Conservation (phyloP, 2,113 vertebrate species). For the Isichthys henryi region DNA sequence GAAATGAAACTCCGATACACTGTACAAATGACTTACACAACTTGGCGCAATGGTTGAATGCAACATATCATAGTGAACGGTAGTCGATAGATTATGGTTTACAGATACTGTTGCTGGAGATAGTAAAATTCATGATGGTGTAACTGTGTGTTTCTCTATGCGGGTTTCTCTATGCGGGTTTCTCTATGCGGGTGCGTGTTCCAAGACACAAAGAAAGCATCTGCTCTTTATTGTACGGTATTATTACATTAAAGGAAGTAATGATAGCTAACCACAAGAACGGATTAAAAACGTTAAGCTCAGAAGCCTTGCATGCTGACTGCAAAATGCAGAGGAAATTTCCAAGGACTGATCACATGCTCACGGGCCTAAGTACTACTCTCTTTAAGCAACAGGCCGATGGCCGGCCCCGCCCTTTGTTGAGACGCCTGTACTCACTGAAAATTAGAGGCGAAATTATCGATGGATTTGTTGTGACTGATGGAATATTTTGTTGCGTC, state of each 20-base stretch:
- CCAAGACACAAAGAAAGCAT: background rate
- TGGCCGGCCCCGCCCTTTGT: background rate
- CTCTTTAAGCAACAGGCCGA: background rate
- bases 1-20: background rate
- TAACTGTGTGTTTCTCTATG: background rate
- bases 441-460: background rate
- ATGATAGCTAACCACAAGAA: background rate
- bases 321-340: background rate
- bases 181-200: background rate
- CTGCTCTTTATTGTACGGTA: background rate
- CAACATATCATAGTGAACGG: background rate
- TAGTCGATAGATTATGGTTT: background rate
- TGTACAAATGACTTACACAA: background rate
- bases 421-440: background rate
- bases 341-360: background rate
- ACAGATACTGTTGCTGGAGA: background rate
- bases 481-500: background rate
- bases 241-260: background rate
- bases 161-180: background rate
- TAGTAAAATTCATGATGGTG: background rate
- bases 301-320: background rate
- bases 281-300: background rate
- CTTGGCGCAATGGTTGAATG: background rate
- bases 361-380: background rate
- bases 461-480: background rate